Conservation (phyloP, 2,797 vertebrate species). For the Ambastaia sidthimunki region DNA sequence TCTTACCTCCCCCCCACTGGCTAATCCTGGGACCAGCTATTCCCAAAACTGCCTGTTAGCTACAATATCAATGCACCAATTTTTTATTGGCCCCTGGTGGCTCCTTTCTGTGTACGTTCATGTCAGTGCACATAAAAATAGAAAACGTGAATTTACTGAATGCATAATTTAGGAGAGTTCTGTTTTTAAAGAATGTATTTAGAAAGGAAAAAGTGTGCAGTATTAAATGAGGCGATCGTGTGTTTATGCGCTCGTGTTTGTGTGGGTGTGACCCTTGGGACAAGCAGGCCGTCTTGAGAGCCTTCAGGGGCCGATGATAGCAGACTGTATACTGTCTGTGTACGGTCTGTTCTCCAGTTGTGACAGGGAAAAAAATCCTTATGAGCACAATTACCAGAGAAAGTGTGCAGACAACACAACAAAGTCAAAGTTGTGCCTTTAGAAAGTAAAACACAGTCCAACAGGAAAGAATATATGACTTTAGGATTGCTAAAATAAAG, state of each 20-base stretch:
- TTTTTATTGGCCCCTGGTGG: slow-evolving; percentile 72
- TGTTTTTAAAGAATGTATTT: background rate
- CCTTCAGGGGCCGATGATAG: slow-evolving; percentile 72
- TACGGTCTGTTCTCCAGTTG: slow-evolving; percentile 92
- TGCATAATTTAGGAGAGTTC: background rate
- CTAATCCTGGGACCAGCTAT: slow-evolving; percentile 54
- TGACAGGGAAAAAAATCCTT: slow-evolving; percentile 83
- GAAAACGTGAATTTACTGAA: background rate
- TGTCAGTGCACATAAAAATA: slow-evolving; percentile 16
- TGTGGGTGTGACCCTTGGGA: slow-evolving; percentile 62
- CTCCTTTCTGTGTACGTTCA: slow-evolving; percentile 37
- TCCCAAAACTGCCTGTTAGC: slow-evolving; percentile 74
- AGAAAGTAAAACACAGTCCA: background rate
- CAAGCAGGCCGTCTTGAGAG: slow-evolving; percentile 55
- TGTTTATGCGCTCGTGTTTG: slow-evolving; percentile 25
- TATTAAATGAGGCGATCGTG: background rate
- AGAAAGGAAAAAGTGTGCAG: background rate
- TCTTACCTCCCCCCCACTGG: slow-evolving; percentile 40
- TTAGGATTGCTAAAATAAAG: background rate
- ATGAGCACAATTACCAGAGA: slow-evolving; percentile 88
- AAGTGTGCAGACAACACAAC: slow-evolving; percentile 58
- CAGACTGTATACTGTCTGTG: slow-evolving; percentile 80
- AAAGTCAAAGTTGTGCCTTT: background rate
- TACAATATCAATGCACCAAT: slow-evolving; percentile 81
- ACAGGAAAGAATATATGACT: background rate